Percentiles rank a stretch among this genome's conserved stretches.
Evolutionary conservation across 2,888 invertebrate genomes (phyloP).

Genomic region (Ornithoptera alexandrae): DNA sequence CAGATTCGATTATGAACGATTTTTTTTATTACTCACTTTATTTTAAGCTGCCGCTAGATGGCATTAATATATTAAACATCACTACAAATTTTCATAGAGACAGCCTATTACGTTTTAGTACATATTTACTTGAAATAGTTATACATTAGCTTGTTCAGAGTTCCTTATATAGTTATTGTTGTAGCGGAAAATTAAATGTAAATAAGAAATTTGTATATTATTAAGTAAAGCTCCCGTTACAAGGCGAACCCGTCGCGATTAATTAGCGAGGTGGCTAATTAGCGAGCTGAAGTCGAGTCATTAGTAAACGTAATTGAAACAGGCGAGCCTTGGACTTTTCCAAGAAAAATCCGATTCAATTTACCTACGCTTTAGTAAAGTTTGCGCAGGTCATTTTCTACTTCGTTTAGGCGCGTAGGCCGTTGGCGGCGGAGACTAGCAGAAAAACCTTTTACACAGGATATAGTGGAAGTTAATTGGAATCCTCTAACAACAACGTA

Average conservation of each 20-base stretch:
- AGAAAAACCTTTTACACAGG: constrained; percentile 1
- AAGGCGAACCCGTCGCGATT: constrained; percentile 66
- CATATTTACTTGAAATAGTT: no score
- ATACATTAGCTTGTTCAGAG: not conserved
- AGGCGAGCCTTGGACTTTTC: constrained; percentile 62
- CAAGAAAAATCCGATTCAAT: constrained; percentile 59
- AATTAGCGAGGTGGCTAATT: constrained; percentile 75
- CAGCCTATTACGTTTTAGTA: no score
- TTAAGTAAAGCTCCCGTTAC: constrained; percentile 52
- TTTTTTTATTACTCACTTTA: no score
- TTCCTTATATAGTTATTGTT: constrained; percentile 35
- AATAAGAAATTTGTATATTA: constrained; percentile 58
- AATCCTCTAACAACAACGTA: not conserved
- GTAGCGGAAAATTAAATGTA: constrained; percentile 42
- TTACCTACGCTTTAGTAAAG: constrained; percentile 37
- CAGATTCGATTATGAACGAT: no score
- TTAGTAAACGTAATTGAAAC: constrained; percentile 74
- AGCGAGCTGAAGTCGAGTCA: constrained; percentile 70
- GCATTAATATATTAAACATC: no score
- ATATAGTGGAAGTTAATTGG: not conserved
- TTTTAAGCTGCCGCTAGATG: no score
- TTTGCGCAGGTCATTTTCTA: constrained; percentile 9
- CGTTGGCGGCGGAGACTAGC: not conserved
- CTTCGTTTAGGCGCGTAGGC: constrained; percentile 2
- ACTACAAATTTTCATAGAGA: no score